A percentile compares a stretch with the other conserved stretches of the same genome.
Conservation (phyloP, 2,797 vertebrate species). For the Fundulus diaphanus region DNA sequence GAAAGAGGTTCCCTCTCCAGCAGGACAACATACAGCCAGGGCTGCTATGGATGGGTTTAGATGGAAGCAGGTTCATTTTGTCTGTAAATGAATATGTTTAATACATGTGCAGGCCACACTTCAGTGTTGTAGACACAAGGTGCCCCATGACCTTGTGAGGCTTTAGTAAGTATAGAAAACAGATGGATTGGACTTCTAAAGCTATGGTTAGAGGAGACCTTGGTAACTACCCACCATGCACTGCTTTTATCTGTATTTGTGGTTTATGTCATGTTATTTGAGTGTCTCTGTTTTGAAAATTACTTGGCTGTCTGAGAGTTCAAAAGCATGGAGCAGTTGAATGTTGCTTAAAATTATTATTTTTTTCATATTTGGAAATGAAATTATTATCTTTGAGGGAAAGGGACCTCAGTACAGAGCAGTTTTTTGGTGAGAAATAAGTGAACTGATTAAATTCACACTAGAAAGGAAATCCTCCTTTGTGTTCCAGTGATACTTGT, state of each 20-base stretch:
- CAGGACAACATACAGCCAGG: not conserved
- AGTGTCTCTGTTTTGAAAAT: not conserved
- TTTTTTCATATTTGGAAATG: too few species aligned
- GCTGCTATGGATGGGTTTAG: not conserved
- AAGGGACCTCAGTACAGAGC: too few species aligned
- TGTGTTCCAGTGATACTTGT: not conserved
- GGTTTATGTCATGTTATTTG: not conserved
- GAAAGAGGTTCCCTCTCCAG: not conserved
- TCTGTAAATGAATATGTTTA: too few species aligned
- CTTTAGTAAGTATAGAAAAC: not conserved
- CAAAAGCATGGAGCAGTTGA: not conserved
- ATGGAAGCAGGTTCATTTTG: not conserved
- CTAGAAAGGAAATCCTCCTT: constrained; percentile 7
- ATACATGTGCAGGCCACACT: too few species aligned
- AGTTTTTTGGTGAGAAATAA: not conserved
- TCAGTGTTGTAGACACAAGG: not conserved
- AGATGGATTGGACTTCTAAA: not conserved
- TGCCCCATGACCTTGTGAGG: not conserved
- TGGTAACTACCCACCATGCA: not conserved
- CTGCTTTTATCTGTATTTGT: not conserved
- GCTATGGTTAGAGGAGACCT: not conserved
- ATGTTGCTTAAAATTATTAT: not conserved
- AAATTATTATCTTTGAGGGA: too few species aligned
- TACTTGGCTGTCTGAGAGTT: not conserved
- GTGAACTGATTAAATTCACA: constrained; percentile 6